Base-by-base conservation (phyloP, 2,888 invertebrate species). In the Halocaridina rubra region DNA sequence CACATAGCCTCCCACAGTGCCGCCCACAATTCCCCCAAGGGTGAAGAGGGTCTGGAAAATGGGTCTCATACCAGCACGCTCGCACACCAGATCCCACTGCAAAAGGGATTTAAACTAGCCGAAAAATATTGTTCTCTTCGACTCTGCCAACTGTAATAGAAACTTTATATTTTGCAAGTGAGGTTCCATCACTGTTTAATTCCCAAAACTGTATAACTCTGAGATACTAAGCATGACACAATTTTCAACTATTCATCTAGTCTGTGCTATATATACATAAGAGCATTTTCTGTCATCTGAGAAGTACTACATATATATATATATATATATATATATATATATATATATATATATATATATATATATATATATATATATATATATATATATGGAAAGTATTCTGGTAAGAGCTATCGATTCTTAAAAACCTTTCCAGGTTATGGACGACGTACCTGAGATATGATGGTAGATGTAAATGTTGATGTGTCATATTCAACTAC, bases 31-130 rank as follows among this genome's bases (percentile, higher is more conserved):
- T 7, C 91, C 90, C 2, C 92, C 92, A 29, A 89, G 87, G 81
- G 90, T 91, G 89, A 92, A 92, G 39, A 91, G 89, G 2, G 90
- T 90, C 22, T 90, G 90, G 1, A 90, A 90, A 67, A 91, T 88
- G 59, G 90, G 89, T 22, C 89, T 89, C 19, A 92, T 86, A 78
- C 90, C 89, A 64, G 89, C 89, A 72, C 90, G 90, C 46, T 91
- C 90, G 88, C 92, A 92, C 46, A 92, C 90, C 86, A 91, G 89
- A 5, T 89, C 89, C 91, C 91, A 92, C 90, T 91, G 82, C 57
- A 81, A 82, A 76, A 75, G 59, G 67, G 67, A 22, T 19, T 67
- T 67, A 53, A 19, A 53, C 53, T 53, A 53, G 53, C 53, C 53
- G 53, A 53, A 53, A 53, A 53, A 53, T 53, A 53, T 53, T 16